Base-by-base conservation (phyloP, 2,113 vertebrate genomes). In the Charina bottae region DNA sequence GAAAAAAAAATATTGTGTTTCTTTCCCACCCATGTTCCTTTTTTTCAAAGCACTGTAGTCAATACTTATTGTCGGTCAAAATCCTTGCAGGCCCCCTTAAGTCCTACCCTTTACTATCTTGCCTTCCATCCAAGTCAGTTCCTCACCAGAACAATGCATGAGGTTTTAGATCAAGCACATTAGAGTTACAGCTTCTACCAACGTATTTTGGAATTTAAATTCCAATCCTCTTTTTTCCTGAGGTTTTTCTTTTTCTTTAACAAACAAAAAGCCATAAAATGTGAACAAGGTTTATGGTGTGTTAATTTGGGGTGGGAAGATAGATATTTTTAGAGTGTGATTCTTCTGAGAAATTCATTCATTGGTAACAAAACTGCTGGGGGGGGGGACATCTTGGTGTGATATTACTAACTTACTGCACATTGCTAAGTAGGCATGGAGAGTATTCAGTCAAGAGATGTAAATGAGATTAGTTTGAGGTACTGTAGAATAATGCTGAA, bases 391-490 rank as follows among this genome's bases (percentile, higher is more conserved):
- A 1, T 7, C 37, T 55, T 13, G 62, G 3, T 12, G 64, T 26
- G 72, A 13, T 62, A 55, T 1, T 5, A 59, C 6, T 2, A n/a
- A n/a, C n/a, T n/a, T n/a, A 2, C 90, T 7, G 24, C 28, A 26
- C 28, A 56, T 89, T 85, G 7, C 90, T 46, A 55, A 46, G 24
- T 23, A 26, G 4, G 5, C 91, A 64, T 0, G 91, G 87, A 62
- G 12, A 88, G 62, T 15, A 21, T 94, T 68, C 53, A 37, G 78
- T 62, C 87, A 49, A 87, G 21, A 11, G 54, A 93, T 68, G 56
- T 78, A 72, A 72, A 72, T 94, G 33, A 10, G 91, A 78, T 28
- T 94, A 37, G 33, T 68, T 89, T 23, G 19, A 42, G 56, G 53
- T 5, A n/a, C 26, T 49, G 26, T 59, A 26, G 49, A 78, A 90